Conservation (phyloP, 1,140 invertebrate genomes). For the Drosophila kikkawai region DNA sequence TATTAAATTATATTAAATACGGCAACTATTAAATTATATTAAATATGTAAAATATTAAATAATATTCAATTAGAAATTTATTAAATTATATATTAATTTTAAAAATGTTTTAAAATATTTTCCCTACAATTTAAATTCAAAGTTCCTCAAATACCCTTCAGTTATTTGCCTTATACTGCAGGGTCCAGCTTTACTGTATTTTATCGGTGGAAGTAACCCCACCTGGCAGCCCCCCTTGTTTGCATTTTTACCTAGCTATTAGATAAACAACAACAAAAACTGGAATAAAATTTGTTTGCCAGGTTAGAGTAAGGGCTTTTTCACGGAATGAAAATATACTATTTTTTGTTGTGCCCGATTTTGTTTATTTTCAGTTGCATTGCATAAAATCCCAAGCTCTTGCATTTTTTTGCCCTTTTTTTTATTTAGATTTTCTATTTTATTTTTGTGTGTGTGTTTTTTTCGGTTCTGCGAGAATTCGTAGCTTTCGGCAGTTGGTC, state of each 20-base stretch:
- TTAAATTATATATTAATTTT: neutral
- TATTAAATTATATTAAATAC: neutral
- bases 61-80: neutral
- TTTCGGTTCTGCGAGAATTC: slow-evolving; percentile 34
- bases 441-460: slow-evolving; percentile 29
- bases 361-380: slow-evolving; percentile 65
- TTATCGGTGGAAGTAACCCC: neutral
- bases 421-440: slow-evolving; percentile 23
- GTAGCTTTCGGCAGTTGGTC: slow-evolving; percentile 54
- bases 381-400: slow-evolving; percentile 67
- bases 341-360: slow-evolving; percentile 8
- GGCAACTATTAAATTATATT: neutral
- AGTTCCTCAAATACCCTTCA: neutral
- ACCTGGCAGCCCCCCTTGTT: slow-evolving; percentile 41
- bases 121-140: neutral
- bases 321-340: slow-evolving; percentile 24
- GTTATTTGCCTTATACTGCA: neutral
- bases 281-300: slow-evolving; percentile 64
- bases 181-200: slow-evolving; percentile 29
- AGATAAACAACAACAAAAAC: slow-evolving; percentile 57
- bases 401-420: slow-evolving; percentile 58
- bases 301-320: slow-evolving; percentile 39
- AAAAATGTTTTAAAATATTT: neutral
- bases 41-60: neutral
- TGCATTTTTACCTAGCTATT: slow-evolving; percentile 73